Percentiles rank a stretch among this genome's conserved stretches.
Evolutionary conservation across 2,888 invertebrate species (phyloP).

Genomic region (Drosophila histrio): DNA sequence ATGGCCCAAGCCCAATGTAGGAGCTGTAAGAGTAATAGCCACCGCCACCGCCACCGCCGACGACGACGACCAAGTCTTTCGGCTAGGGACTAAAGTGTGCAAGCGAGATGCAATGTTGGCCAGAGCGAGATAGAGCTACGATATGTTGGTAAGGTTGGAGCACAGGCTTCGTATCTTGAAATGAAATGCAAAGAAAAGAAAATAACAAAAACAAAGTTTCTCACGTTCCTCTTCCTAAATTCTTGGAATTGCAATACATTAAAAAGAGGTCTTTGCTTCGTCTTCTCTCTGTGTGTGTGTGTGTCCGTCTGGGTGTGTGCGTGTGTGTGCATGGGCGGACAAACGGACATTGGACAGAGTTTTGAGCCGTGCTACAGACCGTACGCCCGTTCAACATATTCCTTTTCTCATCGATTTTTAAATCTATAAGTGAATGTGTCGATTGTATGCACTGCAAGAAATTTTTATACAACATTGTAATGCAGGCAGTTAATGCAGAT

Average conservation of each 20-base stretch:
- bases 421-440: conserved; percentile 78
- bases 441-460: conserved; percentile 69
- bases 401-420: conserved; percentile 80
- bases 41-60: conserved; percentile 26
- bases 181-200: conserved; percentile 82
- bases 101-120: conserved; percentile 11
- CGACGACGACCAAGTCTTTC: conserved; percentile 28
- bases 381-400: conserved; percentile 72
- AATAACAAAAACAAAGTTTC: conserved; percentile 84
- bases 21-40: conserved; percentile 71
- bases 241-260: conserved; percentile 84
- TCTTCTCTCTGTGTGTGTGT: conserved; percentile 48
- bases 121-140: conserved; percentile 27
- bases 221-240: conserved; percentile 84
- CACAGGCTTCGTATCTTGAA: conserved; percentile 73
- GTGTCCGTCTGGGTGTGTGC: conserved; percentile 39
- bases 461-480: background rate
- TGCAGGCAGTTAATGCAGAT: background rate
- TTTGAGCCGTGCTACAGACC: conserved; percentile 71
- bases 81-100: conserved; percentile 37
- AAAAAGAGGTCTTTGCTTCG: conserved; percentile 83
- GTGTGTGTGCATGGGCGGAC: conserved; percentile 57
- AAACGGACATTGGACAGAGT: conserved; percentile 68
- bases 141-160: conserved; percentile 51
- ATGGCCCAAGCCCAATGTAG: conserved; percentile 67